phyloP scores from a whole-genome alignment of 2,113 vertebrate genomes.

The Dipodomys spectabilis region DNA sequence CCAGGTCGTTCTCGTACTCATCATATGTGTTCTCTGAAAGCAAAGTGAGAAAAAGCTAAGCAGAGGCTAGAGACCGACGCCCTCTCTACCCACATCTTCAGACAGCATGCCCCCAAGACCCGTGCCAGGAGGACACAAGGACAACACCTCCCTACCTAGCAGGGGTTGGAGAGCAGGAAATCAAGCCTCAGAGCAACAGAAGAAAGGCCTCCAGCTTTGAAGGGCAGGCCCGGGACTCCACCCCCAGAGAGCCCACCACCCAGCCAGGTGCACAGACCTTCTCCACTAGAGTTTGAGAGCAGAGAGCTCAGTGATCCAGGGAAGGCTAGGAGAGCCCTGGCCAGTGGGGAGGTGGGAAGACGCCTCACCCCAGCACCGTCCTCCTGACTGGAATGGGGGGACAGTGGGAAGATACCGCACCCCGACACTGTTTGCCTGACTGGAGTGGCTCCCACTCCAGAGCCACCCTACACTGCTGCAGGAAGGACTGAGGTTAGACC shows the following conservation, averaged over 20 bases:
- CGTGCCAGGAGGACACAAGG: neutral
- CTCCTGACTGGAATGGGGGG: no score
- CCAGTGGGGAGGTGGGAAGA: no score
- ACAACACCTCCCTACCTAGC: neutral
- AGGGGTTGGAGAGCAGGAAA: no score
- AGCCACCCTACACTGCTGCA: neutral
- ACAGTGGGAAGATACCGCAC: no score
- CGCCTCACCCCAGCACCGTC: no score
- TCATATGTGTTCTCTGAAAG: constrained; percentile 88
- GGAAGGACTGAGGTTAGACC: no score
- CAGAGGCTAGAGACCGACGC: rapidly evolving
- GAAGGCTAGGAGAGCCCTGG: no score
- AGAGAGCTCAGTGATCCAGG: neutral
- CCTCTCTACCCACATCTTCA: no score
- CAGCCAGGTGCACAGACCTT: neutral
- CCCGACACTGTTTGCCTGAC: no score
- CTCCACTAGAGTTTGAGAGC: no score
- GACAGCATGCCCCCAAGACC: neutral
- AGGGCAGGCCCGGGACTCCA: neutral
- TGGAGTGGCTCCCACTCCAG: neutral
- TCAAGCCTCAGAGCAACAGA: rapidly evolving
- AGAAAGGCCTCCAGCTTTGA: no score
- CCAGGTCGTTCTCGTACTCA: constrained; percentile 92
- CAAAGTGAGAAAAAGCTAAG: rapidly evolving
- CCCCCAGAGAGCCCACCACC: rapidly evolving